Base-by-base conservation (phyloP, 35 echinoderm and acorn worm genomes). In the Chiridota heheva region DNA sequence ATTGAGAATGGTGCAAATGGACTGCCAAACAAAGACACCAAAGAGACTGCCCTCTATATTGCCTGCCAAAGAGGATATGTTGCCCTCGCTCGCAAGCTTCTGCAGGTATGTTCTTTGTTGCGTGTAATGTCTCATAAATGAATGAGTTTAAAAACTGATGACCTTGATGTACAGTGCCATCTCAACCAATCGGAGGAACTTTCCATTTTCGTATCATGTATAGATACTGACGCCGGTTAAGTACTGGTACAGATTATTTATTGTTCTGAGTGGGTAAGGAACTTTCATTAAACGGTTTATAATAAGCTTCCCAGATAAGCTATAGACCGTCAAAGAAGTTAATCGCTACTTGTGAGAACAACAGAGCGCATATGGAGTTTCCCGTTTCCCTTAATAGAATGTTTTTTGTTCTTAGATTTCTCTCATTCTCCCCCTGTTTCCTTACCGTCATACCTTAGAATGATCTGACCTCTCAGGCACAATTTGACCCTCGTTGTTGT, bases 21-120 rank as follows among this genome's bases (percentile, higher is more conserved):
- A 3, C 77, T 61, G 48, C 27, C 95, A 27, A 98, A 98, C 44
- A 60, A 70, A 20, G 89, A 87, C 25, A 81, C 72, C 42, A 88
- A 84, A 69, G 80, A 84, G 59, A 91, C 95, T 15, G 72, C 95
- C 35, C 81, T 98, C 32, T 86, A 98, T 39, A 71, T 86, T 7
- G 95, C 89, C 13, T 98, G 95, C 60, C 46, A 80, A 25, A 76
- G 90, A 69, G 95, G 88, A 10, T 74, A 89, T 47, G 53, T 62
- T 33, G 58, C 77, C 8, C 63, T 98, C 16, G 85, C 89, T 4
- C 64, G 88, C 28, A 71, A 77, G 6, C 68, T 98, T 1, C 80
- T 98, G 13, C 56, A 98, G 85, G 95, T 98, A 63, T 40, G 73
- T 31, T 3, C 28, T 27, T 58, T 2, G 8, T 8, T 39, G 24